Evolutionary conservation across 2,888 invertebrate species (phyloP).

Genomic region (Harpalus rubripes): DNA sequence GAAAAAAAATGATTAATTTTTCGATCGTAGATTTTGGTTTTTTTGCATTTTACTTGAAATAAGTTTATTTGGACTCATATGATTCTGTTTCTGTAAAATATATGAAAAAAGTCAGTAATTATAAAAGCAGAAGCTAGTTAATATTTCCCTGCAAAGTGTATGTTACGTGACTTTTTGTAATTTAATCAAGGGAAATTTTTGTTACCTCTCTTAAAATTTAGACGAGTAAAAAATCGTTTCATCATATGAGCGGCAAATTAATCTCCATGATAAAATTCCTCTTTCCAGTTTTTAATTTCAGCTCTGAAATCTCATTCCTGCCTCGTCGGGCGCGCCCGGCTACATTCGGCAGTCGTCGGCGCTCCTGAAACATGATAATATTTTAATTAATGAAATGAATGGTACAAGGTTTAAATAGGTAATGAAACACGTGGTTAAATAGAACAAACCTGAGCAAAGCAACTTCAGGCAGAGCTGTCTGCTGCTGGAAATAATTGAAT

Average conservation of each 20-base stretch:
- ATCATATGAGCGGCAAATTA: not conserved
- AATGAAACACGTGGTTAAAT: slow-evolving; percentile 55
- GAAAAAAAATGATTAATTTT: too few relatives aligned
- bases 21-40: too few relatives aligned
- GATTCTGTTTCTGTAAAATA: too few relatives aligned
- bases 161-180: not conserved
- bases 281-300: slow-evolving; percentile 2
- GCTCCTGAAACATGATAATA: slow-evolving; percentile 55
- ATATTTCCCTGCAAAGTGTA: not conserved
- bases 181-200: slow-evolving; percentile 3
- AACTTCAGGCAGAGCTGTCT: not conserved
- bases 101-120: too few relatives aligned
- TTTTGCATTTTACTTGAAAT: too few relatives aligned
- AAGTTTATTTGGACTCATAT: too few relatives aligned
- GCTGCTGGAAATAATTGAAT: slow-evolving; percentile 33
- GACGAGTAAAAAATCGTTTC: slow-evolving; percentile 5
- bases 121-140: too few relatives aligned
- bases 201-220: not conserved
- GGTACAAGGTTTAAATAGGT: slow-evolving; percentile 34
- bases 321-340: not conserved
- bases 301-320: not conserved
- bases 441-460: not conserved
- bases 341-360: not conserved
- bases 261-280: slow-evolving; percentile 5
- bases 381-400: slow-evolving; percentile 57